Conservation (phyloP, 2,888 invertebrate species). For the Lepeophtheirus nordmannii region DNA sequence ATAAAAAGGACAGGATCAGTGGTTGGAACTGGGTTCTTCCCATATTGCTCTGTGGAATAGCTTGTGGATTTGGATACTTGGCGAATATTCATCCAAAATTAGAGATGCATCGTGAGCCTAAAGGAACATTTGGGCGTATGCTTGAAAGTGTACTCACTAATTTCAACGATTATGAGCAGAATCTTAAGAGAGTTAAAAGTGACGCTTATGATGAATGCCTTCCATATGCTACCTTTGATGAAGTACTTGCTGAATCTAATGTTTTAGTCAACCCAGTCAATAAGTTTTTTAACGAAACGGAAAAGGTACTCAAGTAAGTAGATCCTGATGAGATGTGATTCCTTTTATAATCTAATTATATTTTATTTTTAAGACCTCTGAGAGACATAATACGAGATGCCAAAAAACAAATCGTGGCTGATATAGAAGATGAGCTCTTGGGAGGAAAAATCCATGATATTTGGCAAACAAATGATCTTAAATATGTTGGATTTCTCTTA, state of each 20-base stretch:
- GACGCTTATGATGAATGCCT: constrained; percentile 19
- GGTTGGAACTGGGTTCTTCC: constrained; percentile 22
- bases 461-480: constrained; percentile 13
- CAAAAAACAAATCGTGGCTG: constrained; percentile 16
- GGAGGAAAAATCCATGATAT: constrained; percentile 14
- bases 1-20: constrained; percentile 19
- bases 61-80: constrained; percentile 24
- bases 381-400: background rate
- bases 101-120: constrained; percentile 13
- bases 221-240: constrained; percentile 17
- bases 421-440: constrained; percentile 20
- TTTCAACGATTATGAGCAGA: constrained; percentile 13
- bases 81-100: constrained; percentile 24
- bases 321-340: background rate
- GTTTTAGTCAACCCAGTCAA: constrained; percentile 19
- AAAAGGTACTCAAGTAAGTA: constrained; percentile 4
- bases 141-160: constrained; percentile 7
- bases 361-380: background rate
- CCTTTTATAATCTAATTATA: background rate
- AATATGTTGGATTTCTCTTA: constrained; percentile 16
- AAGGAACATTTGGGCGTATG: constrained; percentile 19
- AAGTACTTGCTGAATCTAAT: constrained; percentile 12
- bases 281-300: constrained; percentile 17
- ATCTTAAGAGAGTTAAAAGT: constrained; percentile 7
- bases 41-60: constrained; percentile 18